Conservation (phyloP, 2,113 vertebrate species). For the Stigmatopora nigra region DNA sequence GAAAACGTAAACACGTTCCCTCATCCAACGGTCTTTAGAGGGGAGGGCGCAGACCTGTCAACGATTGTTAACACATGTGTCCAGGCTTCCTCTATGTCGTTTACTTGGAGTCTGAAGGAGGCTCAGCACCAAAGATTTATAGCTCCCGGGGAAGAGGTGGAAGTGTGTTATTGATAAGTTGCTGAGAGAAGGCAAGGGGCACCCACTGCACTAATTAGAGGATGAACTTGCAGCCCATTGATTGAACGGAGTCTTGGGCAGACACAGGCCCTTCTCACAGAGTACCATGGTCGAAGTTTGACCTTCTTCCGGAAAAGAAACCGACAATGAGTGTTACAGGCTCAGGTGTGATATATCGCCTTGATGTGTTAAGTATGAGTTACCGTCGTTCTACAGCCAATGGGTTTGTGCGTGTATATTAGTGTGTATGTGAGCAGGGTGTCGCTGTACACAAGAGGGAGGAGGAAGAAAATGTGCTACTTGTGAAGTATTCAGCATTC, state of each 20-base stretch:
- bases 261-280: slow-evolving; percentile 34
- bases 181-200: slow-evolving; percentile 56
- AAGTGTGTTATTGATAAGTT: slow-evolving; percentile 75
- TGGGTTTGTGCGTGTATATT: slow-evolving; percentile 6
- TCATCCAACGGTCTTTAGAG: slow-evolving; percentile 42
- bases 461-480: slow-evolving; percentile 30
- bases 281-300: slow-evolving; percentile 28
- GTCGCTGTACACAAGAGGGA: slow-evolving; percentile 28
- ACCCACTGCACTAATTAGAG: slow-evolving; percentile 68
- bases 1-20: slow-evolving; percentile 46
- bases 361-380: neutral
- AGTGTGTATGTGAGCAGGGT: slow-evolving; percentile 9
- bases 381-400: slow-evolving; percentile 10
- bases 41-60: slow-evolving; percentile 47
- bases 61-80: slow-evolving; percentile 64
- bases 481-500: slow-evolving; percentile 58
- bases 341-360: slow-evolving; percentile 2
- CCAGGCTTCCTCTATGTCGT: slow-evolving; percentile 58
- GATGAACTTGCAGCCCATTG: slow-evolving; percentile 65
- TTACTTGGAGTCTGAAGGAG: slow-evolving; percentile 54
- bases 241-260: slow-evolving; percentile 52
- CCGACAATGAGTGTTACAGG: slow-evolving; percentile 5
- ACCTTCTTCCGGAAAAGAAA: slow-evolving; percentile 36
- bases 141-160: slow-evolving; percentile 64
- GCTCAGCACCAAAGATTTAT: slow-evolving; percentile 68